A percentile compares a stretch with the other conserved stretches of the same genome.
phyloP scores from a whole-genome alignment of 2,888 invertebrate species.

The Melitaea athalia region DNA sequence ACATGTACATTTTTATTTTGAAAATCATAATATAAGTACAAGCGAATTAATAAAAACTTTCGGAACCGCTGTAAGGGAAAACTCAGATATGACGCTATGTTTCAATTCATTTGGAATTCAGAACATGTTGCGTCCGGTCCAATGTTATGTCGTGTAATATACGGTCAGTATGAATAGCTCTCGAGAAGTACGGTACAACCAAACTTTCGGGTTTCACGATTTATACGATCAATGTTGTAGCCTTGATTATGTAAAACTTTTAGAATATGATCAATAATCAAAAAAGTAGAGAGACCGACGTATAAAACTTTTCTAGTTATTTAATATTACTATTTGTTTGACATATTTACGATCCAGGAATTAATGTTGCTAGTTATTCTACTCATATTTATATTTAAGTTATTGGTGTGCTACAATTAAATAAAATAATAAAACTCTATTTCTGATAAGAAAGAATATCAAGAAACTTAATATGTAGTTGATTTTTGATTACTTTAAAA shows the following conservation, averaged over 20 bases:
- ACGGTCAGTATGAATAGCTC: slow-evolving; percentile 24
- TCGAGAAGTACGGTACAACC: slow-evolving; percentile 11
- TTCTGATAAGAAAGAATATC: too few species aligned
- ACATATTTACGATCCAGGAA: too few species aligned
- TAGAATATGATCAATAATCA: not conserved
- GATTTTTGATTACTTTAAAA: too few species aligned
- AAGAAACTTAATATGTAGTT: too few species aligned
- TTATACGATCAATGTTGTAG: slow-evolving; percentile 9
- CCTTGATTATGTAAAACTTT: not conserved
- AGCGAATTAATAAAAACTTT: slow-evolving; percentile 56
- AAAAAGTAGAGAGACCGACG: not conserved
- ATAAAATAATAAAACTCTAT: too few species aligned
- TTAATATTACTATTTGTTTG: too few species aligned
- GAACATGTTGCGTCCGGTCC: slow-evolving; percentile 50
- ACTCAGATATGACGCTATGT: slow-evolving; percentile 57
- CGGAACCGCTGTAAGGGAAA: slow-evolving; percentile 48
- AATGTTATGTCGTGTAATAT: slow-evolving; percentile 42
- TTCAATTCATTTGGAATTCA: slow-evolving; percentile 65
- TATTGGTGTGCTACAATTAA: too few species aligned
- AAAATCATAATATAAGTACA: slow-evolving; percentile 45
- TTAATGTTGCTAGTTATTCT: too few species aligned
- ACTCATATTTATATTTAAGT: too few species aligned
- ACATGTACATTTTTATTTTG: slow-evolving; percentile 39
- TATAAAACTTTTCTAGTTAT: not conserved
- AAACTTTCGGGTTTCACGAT: slow-evolving; percentile 24